Base-by-base conservation (phyloP, 2,888 invertebrate species). In the Ophioninae sp. region DNA sequence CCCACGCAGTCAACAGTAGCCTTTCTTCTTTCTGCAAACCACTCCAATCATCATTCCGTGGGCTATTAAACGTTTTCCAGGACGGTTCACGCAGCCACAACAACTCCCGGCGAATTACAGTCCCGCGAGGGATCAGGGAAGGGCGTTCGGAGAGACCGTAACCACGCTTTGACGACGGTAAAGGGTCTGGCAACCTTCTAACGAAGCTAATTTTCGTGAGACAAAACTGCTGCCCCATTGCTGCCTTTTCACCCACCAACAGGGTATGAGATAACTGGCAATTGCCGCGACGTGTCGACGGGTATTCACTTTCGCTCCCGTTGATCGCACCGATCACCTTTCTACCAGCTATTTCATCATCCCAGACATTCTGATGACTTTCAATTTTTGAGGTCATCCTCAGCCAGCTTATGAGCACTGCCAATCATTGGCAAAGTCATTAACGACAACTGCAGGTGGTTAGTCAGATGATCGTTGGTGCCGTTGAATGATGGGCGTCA, bases 171-270 rank as follows among this genome's bases (percentile, higher is more conserved):
- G 76, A 83, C 75, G 79, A 84, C 76, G 77, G 79, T 81, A 69
- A 82, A 81, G 77, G 83, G 79, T 85, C 84, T 82, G 75, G 83
- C 81, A 84, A 86, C 86, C 86, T 87, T 81, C 85, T 88, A 89
- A 88, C 85, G 87, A 89, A 87, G 87, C 85, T 87, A 89, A 88
- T 88, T 88, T 86, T 85, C 89, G 86, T 87, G 88, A 84, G 88
- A 86, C 82, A 80, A 82, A 84, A 84, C 71, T 51, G 81, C 23
- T 82, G 63, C 65, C 22, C 41, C 51, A 30, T 64, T 59, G 39
- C 20, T 58, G 59, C 39, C 17, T 39, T 20, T 22, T 39, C 58
- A 59, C 13, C 58, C 39, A 41, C 39, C 37, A 44, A 30, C 22
- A 59, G 59, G 13, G 41, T 10, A 71, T 20, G 37, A 72, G 59